phyloP scores from a whole-genome alignment of 2,888 invertebrate species.

The Dynastes tityus region DNA sequence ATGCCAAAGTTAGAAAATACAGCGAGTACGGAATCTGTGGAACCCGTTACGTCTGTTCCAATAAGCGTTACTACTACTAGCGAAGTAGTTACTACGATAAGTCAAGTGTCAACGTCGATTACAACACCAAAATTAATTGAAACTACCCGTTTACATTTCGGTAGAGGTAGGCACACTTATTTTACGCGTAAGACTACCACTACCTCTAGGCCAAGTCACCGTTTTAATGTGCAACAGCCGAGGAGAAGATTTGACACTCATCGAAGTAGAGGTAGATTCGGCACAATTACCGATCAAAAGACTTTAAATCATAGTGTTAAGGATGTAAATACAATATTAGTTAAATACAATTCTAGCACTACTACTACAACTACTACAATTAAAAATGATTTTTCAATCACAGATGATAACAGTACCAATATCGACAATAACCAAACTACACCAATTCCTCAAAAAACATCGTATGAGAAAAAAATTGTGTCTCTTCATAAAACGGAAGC shows the following conservation, averaged over 20 bases:
- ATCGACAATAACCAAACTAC: slow-evolving; percentile 3
- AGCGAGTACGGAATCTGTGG: slow-evolving; percentile 21
- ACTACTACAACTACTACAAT: background rate
- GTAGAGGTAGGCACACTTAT: slow-evolving; percentile 6
- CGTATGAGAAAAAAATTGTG: background rate
- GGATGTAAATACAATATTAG: slow-evolving; percentile 40
- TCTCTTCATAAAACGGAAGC: slow-evolving; percentile 55
- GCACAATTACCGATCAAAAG: background rate
- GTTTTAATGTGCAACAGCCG: slow-evolving; percentile 45
- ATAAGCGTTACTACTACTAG: slow-evolving; percentile 45
- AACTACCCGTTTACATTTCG: slow-evolving; percentile 46
- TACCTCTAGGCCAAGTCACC: slow-evolving; percentile 14
- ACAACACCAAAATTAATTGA: slow-evolving; percentile 56
- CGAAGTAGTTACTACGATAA: slow-evolving; percentile 20
- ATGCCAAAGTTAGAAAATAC: slow-evolving; percentile 29
- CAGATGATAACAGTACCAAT: background rate
- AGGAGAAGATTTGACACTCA: slow-evolving; percentile 21
- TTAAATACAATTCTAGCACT: background rate
- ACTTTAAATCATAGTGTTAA: slow-evolving; percentile 43
- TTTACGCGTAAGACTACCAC: slow-evolving; percentile 23
- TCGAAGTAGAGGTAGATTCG: slow-evolving; percentile 4
- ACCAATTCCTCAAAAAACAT: background rate
- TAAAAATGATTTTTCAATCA: slow-evolving; percentile 47
- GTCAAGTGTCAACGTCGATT: slow-evolving; percentile 48
- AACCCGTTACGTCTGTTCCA: slow-evolving; percentile 1